These are phyloP conservation scores for Contarinia nasturtii DNA, from an alignment of 1,140 invertebrate species.

Conservation along the genomic window DNA sequence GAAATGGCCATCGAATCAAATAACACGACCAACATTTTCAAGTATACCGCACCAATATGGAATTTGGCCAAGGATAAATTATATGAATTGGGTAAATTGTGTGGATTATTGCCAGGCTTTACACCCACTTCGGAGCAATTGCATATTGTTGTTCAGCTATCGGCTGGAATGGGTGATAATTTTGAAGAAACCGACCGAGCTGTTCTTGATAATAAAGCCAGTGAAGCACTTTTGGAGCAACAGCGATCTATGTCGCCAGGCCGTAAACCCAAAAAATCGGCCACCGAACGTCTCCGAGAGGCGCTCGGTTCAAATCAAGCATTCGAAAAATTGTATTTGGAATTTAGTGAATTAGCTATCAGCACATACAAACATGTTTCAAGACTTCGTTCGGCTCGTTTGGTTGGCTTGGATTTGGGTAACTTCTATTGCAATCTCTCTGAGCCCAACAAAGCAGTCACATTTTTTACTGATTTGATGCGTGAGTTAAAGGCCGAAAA, in stretches of 20 bases:
- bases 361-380: slow-evolving; percentile 93
- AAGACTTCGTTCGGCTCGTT: slow-evolving; percentile 59
- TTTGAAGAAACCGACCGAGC: slow-evolving; percentile 11
- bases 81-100: slow-evolving; percentile 68
- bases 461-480: slow-evolving; percentile 70
- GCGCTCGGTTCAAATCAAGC: slow-evolving; percentile 74
- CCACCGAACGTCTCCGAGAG: slow-evolving; percentile 73
- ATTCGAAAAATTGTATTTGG: slow-evolving; percentile 81
- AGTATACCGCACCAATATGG: slow-evolving; percentile 77
- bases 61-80: slow-evolving; percentile 86
- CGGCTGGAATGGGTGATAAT: slow-evolving; percentile 70
- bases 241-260: slow-evolving; percentile 17
- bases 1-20: slow-evolving; percentile 48
- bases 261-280: slow-evolving; percentile 28
- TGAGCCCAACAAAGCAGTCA: slow-evolving; percentile 71
- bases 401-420: slow-evolving; percentile 76
- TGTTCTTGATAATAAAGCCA: neutral
- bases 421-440: slow-evolving; percentile 74
- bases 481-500: slow-evolving; percentile 71
- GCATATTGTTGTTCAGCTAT: slow-evolving; percentile 73
- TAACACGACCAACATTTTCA: slow-evolving; percentile 48
- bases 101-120: slow-evolving; percentile 77
- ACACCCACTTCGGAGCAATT: slow-evolving; percentile 69
- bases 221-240: slow-evolving; percentile 6
- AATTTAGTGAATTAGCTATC: slow-evolving; percentile 85